phyloP scores from a whole-genome alignment of 1,140 invertebrate genomes.

The Papilio dardanus region DNA sequence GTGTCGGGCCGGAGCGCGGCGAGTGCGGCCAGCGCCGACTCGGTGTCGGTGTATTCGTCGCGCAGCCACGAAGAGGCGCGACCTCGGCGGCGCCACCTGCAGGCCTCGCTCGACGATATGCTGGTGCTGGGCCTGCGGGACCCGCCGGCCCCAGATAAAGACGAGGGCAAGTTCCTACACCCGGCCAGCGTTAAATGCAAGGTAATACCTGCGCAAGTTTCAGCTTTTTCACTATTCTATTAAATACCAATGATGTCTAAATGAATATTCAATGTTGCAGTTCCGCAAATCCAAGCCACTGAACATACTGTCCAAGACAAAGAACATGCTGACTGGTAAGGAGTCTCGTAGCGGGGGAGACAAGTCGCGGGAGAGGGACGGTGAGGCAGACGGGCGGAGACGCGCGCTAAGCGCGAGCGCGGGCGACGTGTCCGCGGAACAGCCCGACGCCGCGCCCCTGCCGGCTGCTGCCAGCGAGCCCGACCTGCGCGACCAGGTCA shows the following conservation, averaged over 20 bases:
- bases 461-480: slow-evolving; percentile 67
- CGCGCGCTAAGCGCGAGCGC: slow-evolving; percentile 84
- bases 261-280: slow-evolving; percentile 47
- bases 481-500: slow-evolving; percentile 66
- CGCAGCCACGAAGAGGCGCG: slow-evolving; percentile 80
- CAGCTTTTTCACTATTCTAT: not conserved
- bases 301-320: slow-evolving; percentile 72
- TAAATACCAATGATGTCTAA: not conserved
- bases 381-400: slow-evolving; percentile 84
- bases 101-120: slow-evolving; percentile 79
- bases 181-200: slow-evolving; percentile 74
- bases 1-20: slow-evolving; percentile 70
- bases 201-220: slow-evolving; percentile 44
- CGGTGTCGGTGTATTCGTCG: slow-evolving; percentile 81
- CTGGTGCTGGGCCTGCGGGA: slow-evolving; percentile 71
- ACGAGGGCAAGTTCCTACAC: slow-evolving; percentile 76
- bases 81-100: slow-evolving; percentile 62
- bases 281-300: slow-evolving; percentile 73
- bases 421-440: slow-evolving; percentile 50
- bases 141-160: slow-evolving; percentile 53
- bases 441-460: slow-evolving; percentile 41
- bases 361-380: slow-evolving; percentile 88
- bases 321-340: slow-evolving; percentile 77
- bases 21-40: slow-evolving; percentile 68
- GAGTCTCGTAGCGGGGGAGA: slow-evolving; percentile 78